phyloP scores from a whole-genome alignment of 1,140 invertebrate species.

The Hyles euphorbiae region DNA sequence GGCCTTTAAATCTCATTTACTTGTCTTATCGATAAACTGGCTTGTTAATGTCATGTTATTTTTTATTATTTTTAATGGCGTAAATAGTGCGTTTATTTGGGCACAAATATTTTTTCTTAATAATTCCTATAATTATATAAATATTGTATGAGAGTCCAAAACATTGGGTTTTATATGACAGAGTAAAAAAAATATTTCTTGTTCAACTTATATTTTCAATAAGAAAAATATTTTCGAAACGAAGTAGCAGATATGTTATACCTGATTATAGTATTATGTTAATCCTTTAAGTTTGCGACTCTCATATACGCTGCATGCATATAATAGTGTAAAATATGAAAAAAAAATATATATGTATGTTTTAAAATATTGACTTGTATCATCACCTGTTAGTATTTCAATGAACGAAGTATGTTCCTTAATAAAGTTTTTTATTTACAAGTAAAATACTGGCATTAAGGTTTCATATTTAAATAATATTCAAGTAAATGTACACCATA shows the following conservation, averaged over 20 bases:
- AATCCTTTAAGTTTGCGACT: no score
- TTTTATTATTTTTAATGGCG: conserved; percentile 31
- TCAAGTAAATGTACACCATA: conserved; percentile 1
- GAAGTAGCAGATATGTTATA: no score
- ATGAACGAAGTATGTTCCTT: conserved; percentile 53
- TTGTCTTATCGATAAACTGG: conserved; percentile 18
- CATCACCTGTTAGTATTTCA: conserved; percentile 13
- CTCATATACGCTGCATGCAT: conserved; percentile 1
- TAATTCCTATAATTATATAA: conserved; percentile 21
- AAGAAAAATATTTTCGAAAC: no score
- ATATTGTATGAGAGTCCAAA: conserved; percentile 6
- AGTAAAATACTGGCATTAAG: conserved; percentile 69
- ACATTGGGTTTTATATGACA: not conserved
- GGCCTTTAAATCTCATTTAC: conserved; percentile 25
- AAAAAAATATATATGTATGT: no score
- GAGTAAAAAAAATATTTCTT: no score
- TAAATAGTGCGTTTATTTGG: conserved; percentile 38
- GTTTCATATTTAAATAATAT: conserved; percentile 37
- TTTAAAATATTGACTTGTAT: conserved; percentile 4
- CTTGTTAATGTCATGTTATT: conserved; percentile 38
- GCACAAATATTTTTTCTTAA: conserved; percentile 40
- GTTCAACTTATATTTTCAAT: no score
- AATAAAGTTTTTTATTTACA: conserved; percentile 68
- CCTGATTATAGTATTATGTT: no score
- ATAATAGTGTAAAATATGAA: not conserved